A percentile compares a stretch with the other conserved stretches of the same genome.
These are phyloP conservation scores for Norana najaformis DNA, from an alignment of 2,888 invertebrate species.

Conservation along the genomic window DNA sequence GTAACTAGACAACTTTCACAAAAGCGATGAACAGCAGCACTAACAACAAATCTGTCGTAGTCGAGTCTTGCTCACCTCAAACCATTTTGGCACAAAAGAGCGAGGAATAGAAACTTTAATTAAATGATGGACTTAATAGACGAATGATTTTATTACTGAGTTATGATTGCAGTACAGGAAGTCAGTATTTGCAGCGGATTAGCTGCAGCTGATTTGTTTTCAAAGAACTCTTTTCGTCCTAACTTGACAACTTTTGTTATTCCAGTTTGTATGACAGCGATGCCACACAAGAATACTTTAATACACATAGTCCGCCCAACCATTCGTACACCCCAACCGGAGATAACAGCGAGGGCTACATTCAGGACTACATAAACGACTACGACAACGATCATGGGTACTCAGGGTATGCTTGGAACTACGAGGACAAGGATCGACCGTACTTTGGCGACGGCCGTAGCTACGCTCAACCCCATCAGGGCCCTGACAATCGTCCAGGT, in stretches of 20 bases:
- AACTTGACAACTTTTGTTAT: slow-evolving; percentile 1
- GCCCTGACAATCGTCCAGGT: neutral
- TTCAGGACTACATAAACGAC: slow-evolving; percentile 31
- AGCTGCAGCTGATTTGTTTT: neutral
- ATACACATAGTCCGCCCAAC: slow-evolving; percentile 44
- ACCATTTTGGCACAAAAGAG: too few relatives aligned
- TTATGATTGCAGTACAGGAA: neutral
- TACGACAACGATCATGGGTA: slow-evolving; percentile 33
- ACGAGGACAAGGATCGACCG: neutral
- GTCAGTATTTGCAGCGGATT: neutral
- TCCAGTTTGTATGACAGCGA: slow-evolving; percentile 45
- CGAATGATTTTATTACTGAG: too few relatives aligned
- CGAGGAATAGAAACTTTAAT: too few relatives aligned
- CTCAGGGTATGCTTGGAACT: slow-evolving; percentile 21
- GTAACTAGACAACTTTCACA: too few relatives aligned
- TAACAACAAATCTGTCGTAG: too few relatives aligned
- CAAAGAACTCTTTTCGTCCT: neutral
- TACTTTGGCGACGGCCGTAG: slow-evolving; percentile 25
- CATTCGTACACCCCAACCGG: slow-evolving; percentile 45
- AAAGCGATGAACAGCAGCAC: too few relatives aligned
- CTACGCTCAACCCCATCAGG: neutral
- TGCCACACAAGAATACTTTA: slow-evolving; percentile 41
- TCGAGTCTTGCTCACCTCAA: too few relatives aligned
- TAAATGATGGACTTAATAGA: too few relatives aligned
- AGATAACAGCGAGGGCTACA: slow-evolving; percentile 29